Percentiles rank a stretch among this genome's conserved stretches.
These are phyloP conservation scores for Discoglossus pictus DNA, from an alignment of 2,797 vertebrate genomes.

Conservation along the genomic window DNA sequence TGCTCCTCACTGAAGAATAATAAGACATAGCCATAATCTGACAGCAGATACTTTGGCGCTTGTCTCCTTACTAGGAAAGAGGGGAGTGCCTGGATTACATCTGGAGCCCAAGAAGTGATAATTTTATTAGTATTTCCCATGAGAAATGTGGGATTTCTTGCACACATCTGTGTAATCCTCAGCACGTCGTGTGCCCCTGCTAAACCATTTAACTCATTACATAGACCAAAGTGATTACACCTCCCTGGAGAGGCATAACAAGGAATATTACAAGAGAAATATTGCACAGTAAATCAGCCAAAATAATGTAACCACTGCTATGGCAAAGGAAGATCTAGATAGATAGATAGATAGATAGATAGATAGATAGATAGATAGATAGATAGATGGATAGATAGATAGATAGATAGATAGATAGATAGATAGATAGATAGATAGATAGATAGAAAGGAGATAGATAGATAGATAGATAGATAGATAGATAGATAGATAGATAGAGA, in stretches of 20 bases:
- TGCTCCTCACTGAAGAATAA: neutral
- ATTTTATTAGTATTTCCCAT: neutral
- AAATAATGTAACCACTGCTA: neutral
- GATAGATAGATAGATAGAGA: too few relatives aligned
- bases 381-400: too few relatives aligned
- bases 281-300: neutral
- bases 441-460: too few relatives aligned
- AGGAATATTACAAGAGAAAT: conserved; percentile 3
- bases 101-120: conserved; percentile 3
- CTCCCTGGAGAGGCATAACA: conserved; percentile 7
- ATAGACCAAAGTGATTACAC: neutral
- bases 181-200: conserved; percentile 4
- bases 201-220: conserved; percentile 34
- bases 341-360: neutral
- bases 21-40: conserved; percentile 16
- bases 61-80: conserved; percentile 1
- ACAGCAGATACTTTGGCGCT: conserved; percentile 16
- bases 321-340: neutral
- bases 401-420: too few relatives aligned
- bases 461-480: too few relatives aligned
- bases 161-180: conserved; percentile 14
- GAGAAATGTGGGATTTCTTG: conserved; percentile 9
- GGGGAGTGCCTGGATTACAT: conserved; percentile 20
- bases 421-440: too few relatives aligned
- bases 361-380: neutral